Percentiles rank a stretch among this genome's conserved stretches.
These are phyloP conservation scores for Oophaga pumilio DNA, from an alignment of 2,113 vertebrate species.

Conservation along the genomic window DNA sequence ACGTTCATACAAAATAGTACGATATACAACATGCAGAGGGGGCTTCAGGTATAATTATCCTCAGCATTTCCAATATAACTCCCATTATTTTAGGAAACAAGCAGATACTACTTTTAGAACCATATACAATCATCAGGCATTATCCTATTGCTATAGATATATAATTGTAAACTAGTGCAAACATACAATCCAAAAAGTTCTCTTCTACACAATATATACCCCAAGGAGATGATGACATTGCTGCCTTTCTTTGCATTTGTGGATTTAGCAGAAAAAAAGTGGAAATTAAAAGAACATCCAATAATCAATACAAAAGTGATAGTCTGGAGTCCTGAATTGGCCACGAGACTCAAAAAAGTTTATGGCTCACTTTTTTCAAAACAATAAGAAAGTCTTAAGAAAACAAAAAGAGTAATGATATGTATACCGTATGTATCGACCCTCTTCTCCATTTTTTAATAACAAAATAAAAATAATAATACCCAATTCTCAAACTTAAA, in stretches of 20 bases:
- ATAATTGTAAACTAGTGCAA: not conserved
- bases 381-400: not conserved
- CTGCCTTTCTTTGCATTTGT: not conserved
- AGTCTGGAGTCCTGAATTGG: not conserved
- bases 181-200: too few species aligned
- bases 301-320: not conserved
- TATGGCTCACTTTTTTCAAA: not conserved
- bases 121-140: not conserved
- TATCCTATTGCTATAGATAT: not conserved
- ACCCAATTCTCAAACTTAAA: not conserved
- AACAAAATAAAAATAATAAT: not conserved
- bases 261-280: not conserved
- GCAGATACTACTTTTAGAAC: not conserved
- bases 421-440: too few species aligned
- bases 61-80: too few species aligned
- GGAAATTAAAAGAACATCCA: not conserved
- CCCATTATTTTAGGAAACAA: too few species aligned
- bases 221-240: too few species aligned
- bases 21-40: too few species aligned
- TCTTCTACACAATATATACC: not conserved
- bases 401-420: not conserved
- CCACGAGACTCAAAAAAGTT: not conserved
- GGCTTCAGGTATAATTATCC: too few species aligned
- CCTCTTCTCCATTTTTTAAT: too few species aligned
- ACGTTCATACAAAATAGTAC: too few species aligned